phyloP scores from a whole-genome alignment of 1,140 invertebrate species.

The Diorhabda sublineata region DNA sequence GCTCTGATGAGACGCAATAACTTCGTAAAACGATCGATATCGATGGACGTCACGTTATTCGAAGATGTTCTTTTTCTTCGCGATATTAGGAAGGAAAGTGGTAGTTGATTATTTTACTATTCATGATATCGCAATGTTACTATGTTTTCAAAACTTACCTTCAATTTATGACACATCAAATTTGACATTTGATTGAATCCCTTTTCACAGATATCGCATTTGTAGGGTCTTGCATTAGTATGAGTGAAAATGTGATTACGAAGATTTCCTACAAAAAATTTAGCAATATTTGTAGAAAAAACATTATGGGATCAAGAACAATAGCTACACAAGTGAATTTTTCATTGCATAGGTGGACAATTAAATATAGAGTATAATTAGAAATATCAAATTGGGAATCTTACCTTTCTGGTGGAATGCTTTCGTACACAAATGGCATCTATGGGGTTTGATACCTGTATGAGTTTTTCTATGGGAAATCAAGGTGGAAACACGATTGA shows the following conservation, averaged over 20 bases:
- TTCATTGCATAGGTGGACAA: too few relatives aligned
- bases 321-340: too few relatives aligned
- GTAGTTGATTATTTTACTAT: too few relatives aligned
- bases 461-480: slow-evolving; percentile 74
- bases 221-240: slow-evolving; percentile 75
- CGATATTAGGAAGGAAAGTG: too few relatives aligned
- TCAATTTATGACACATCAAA: slow-evolving; percentile 70
- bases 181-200: slow-evolving; percentile 83
- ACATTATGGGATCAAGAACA: too few relatives aligned
- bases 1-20: too few relatives aligned
- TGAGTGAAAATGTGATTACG: slow-evolving; percentile 71
- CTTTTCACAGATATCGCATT: slow-evolving; percentile 71
- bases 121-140: too few relatives aligned
- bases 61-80: too few relatives aligned
- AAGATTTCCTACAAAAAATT: slow-evolving; percentile 56
- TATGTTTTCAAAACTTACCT: slow-evolving; percentile 46
- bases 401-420: slow-evolving; percentile 73
- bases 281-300: too few relatives aligned
- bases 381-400: background rate
- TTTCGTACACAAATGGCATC: slow-evolving; percentile 68
- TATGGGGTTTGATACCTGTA: slow-evolving; percentile 66
- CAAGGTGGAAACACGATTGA: slow-evolving; percentile 70
- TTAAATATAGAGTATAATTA: too few relatives aligned
- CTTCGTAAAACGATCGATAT: too few relatives aligned
- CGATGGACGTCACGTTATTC: too few relatives aligned